These are phyloP conservation scores for Piaya cayana DNA, from an alignment of 2,113 vertebrate species.

Conservation along the genomic window DNA sequence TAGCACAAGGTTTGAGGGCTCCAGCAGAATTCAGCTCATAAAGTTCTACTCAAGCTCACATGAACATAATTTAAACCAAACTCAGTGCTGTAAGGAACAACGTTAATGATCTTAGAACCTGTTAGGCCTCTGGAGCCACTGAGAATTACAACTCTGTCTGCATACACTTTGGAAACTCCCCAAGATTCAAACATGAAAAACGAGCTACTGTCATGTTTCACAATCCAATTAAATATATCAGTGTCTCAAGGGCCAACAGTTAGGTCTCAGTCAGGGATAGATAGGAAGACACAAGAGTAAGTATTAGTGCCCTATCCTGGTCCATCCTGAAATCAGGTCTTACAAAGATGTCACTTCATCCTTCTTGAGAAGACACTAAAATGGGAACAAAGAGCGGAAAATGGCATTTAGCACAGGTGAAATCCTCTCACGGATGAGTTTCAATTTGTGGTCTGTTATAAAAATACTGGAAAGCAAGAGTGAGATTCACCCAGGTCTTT, in stretches of 20 bases:
- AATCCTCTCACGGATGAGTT: background rate
- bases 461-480: background rate
- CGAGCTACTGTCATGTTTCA: constrained; percentile 7
- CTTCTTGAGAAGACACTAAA: background rate
- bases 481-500: background rate
- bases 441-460: background rate
- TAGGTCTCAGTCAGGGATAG: background rate
- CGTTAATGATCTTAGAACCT: constrained; percentile 50
- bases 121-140: constrained; percentile 16
- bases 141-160: constrained; percentile 45
- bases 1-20: background rate
- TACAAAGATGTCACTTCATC: background rate
- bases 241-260: background rate
- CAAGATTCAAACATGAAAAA: constrained; percentile 53
- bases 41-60: constrained; percentile 14
- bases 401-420: background rate
- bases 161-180: background rate
- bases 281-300: background rate
- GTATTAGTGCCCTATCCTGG: background rate
- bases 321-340: background rate
- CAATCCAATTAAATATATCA: constrained; percentile 26
- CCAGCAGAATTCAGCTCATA: constrained; percentile 42
- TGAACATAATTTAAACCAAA: constrained; percentile 52
- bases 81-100: constrained; percentile 29
- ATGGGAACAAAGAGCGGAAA: background rate